phyloP scores from a whole-genome alignment of 2,113 vertebrate genomes.

The Tupaia chinensis region DNA sequence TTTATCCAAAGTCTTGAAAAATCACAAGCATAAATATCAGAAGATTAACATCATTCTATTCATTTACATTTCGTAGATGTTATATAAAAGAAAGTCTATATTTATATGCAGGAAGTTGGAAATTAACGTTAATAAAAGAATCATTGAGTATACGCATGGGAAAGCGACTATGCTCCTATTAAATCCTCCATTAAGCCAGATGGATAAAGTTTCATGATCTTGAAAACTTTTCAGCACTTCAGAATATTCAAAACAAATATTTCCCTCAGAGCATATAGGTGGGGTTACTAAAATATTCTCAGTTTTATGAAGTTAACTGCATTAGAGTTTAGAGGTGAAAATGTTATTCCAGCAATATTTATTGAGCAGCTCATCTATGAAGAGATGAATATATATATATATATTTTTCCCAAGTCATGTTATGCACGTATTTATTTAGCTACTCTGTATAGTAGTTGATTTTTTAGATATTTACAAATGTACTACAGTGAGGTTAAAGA shows the following conservation, averaged over 20 bases:
- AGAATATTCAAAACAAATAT: conserved; percentile 59
- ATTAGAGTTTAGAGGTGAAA: conserved; percentile 1
- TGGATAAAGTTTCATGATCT: conserved; percentile 59
- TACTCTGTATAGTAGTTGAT: not conserved
- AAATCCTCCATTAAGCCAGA: conserved; percentile 36
- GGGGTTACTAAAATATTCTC: not conserved
- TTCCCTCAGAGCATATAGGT: not conserved
- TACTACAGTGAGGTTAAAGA: not conserved
- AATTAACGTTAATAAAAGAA: conserved; percentile 64
- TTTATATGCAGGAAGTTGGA: not conserved
- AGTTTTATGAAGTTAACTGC: conserved; percentile 27
- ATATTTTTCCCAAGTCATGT: not conserved
- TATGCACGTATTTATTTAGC: not conserved
- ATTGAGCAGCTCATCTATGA: not conserved
- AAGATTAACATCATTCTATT: not conserved
- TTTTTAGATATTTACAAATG: conserved; percentile 9
- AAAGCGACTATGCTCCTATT: conserved; percentile 35
- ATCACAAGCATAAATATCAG: not conserved
- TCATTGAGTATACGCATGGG: not conserved
- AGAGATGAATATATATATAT: not conserved
- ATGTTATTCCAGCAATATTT: not conserved
- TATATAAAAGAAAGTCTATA: conserved; percentile 36
- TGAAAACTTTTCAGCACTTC: conserved; percentile 59
- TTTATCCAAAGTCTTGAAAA: conserved; percentile 23
- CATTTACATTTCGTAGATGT: conserved; percentile 12